Evolutionary conservation across 1,140 invertebrate genomes (phyloP).

Genomic region (Trissolcus basalis): DNA sequence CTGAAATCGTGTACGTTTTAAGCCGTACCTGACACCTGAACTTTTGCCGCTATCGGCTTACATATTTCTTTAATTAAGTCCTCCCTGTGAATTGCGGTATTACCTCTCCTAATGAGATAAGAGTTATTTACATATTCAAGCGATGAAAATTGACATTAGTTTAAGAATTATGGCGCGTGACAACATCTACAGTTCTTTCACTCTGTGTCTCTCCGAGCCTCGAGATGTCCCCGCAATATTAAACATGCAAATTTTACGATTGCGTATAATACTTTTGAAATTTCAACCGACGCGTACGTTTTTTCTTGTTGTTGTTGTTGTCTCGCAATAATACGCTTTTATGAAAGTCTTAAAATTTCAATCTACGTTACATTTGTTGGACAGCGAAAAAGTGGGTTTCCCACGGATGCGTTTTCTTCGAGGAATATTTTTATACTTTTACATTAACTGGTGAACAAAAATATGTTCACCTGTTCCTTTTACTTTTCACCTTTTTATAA

Average conservation of each 20-base stretch:
- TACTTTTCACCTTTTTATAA: too few relatives aligned
- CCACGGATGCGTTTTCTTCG: too few relatives aligned
- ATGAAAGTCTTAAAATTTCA: too few relatives aligned
- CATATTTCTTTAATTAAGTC: constrained; percentile 58
- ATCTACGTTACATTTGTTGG: too few relatives aligned
- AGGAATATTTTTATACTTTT: too few relatives aligned
- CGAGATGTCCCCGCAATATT: background rate
- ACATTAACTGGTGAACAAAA: too few relatives aligned
- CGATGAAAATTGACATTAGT: constrained; percentile 48
- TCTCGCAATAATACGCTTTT: too few relatives aligned
- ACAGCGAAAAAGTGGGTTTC: too few relatives aligned
- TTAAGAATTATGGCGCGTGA: constrained; percentile 18
- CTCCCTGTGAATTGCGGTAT: constrained; percentile 40
- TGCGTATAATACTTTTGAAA: background rate
- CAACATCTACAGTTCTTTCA: constrained; percentile 9
- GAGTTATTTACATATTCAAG: constrained; percentile 42
- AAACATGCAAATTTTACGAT: background rate
- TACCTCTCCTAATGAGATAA: constrained; percentile 34
- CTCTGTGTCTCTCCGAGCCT: background rate
- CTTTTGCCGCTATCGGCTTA: constrained; percentile 46
- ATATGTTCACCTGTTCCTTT: too few relatives aligned
- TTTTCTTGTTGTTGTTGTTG: too few relatives aligned
- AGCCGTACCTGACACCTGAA: constrained; percentile 51
- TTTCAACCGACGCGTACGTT: too few relatives aligned
- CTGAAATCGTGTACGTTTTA: constrained; percentile 58